Conservation (phyloP, 2,888 invertebrate genomes). For the Furcula furcula region DNA sequence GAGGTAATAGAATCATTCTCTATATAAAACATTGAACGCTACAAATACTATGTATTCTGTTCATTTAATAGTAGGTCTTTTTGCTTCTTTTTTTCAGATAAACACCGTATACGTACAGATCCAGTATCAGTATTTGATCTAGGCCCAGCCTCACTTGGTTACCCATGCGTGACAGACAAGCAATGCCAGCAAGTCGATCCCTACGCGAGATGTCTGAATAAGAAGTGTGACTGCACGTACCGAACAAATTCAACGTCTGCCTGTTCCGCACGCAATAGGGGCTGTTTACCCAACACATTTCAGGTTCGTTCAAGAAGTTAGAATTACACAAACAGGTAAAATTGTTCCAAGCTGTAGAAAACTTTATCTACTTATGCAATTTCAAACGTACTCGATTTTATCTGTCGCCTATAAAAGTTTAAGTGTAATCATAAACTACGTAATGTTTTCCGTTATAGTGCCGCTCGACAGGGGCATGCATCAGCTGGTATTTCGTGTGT, state of each 20-base stretch:
- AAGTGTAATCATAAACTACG: no score
- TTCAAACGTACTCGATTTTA: no score
- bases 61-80: no score
- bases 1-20: no score
- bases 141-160: constrained; percentile 87
- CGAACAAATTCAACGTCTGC: constrained; percentile 81
- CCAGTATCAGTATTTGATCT: constrained; percentile 59
- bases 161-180: constrained; percentile 87
- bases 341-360: no score
- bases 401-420: no score
- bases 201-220: constrained; percentile 87
- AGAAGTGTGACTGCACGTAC: constrained; percentile 88
- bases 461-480: constrained; percentile 91
- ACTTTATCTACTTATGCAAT: no score
- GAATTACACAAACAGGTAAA: no score
- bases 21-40: no score
- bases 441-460: constrained; percentile 86
- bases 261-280: constrained; percentile 88
- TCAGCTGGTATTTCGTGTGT: constrained; percentile 97
- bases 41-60: no score
- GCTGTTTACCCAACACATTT: constrained; percentile 93
- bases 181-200: constrained; percentile 92
- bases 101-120: constrained; percentile 64
- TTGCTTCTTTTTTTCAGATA: constrained; percentile 58
- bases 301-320: constrained; percentile 79